These are phyloP conservation scores for Dendronephthya gigantea DNA, from an alignment of 64 coral and sea anemone species.

Conservation along the genomic window DNA sequence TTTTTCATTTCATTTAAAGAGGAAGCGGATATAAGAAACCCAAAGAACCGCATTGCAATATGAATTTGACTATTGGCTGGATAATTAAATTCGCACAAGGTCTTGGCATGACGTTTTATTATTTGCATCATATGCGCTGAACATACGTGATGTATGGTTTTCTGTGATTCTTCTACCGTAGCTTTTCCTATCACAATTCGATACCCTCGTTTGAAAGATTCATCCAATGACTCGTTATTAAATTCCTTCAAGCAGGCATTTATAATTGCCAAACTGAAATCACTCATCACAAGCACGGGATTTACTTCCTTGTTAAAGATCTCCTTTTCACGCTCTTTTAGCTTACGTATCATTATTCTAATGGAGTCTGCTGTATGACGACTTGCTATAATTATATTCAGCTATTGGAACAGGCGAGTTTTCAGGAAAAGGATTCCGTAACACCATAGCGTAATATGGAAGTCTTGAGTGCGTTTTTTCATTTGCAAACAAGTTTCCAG, in stretches of 20 bases:
- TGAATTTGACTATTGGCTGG: conserved; percentile 19
- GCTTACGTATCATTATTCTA: conserved; percentile 25
- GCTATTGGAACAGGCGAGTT: conserved; percentile 24
- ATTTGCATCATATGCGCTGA: conserved; percentile 6
- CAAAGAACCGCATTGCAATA: conserved; percentile 30
- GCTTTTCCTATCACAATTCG: conserved; percentile 31
- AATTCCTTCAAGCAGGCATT: conserved; percentile 18
- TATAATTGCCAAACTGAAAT: conserved; percentile 31
- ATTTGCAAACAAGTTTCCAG: conserved; percentile 7
- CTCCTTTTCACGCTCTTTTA: conserved; percentile 15
- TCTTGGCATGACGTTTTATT: conserved; percentile 26
- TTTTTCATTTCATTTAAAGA: conserved; percentile 13
- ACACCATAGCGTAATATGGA: conserved; percentile 30
- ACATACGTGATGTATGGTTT: conserved; percentile 27
- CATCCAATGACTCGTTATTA: not conserved
- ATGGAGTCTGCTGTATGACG: conserved; percentile 23
- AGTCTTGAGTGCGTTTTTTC: not conserved
- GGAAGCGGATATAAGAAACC: not conserved
- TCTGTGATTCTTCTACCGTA: not conserved
- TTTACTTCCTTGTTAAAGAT: not conserved
- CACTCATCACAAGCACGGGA: conserved; percentile 19
- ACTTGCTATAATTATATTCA: conserved; percentile 19
- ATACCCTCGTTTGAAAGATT: conserved; percentile 12
- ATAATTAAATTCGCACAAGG: not conserved
- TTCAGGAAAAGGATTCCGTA: not conserved